Percentiles rank a stretch among this genome's conserved stretches.
Conservation (phyloP, 1,140 invertebrate species). For the Camponotus floridanus region DNA sequence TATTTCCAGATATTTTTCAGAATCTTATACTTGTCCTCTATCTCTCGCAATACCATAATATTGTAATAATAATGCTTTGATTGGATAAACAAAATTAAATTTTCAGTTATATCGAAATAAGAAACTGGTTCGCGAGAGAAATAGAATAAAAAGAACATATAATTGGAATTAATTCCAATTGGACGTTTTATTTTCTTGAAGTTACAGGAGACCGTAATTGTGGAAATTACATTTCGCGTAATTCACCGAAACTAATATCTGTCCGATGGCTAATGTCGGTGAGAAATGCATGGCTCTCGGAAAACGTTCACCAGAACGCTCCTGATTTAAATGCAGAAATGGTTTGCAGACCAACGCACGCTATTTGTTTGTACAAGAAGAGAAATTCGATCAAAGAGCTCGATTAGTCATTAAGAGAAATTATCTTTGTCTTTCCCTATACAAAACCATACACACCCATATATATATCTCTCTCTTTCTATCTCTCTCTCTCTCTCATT, state of each 20-base stretch:
- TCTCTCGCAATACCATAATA: not conserved
- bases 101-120: not conserved
- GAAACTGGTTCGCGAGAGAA: not conserved
- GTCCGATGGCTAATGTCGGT: slow-evolving; percentile 15
- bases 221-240: slow-evolving; percentile 13
- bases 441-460: no score
- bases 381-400: slow-evolving; percentile 67
- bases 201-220: not conserved
- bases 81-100: not conserved
- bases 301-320: slow-evolving; percentile 56
- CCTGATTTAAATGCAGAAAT: slow-evolving; percentile 65
- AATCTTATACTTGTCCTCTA: not conserved
- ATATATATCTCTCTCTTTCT: no score
- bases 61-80: slow-evolving; percentile 3
- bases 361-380: slow-evolving; percentile 56
- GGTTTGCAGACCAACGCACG: slow-evolving; percentile 48
- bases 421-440: slow-evolving; percentile 23
- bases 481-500: no score
- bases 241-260: slow-evolving; percentile 38
- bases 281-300: slow-evolving; percentile 44
- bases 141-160: not conserved
- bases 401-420: slow-evolving; percentile 72
- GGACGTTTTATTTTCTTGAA: slow-evolving; percentile 3
- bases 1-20: not conserved
- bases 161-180: not conserved